Percentiles rank a stretch among this genome's conserved stretches.
phyloP scores from a whole-genome alignment of 2,888 invertebrate genomes.

The Campaea margaritaria region DNA sequence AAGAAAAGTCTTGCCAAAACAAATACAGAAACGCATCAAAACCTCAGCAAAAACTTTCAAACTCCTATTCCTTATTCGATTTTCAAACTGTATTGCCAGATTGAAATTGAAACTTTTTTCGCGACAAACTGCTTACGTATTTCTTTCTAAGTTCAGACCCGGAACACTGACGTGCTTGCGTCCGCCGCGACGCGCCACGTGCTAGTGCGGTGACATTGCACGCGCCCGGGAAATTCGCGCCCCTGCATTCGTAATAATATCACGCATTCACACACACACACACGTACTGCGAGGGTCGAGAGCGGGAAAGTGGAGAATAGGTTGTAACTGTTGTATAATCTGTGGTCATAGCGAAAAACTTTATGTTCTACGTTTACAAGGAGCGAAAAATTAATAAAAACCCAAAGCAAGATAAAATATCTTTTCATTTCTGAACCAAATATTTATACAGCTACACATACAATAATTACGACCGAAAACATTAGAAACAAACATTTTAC shows the following conservation, averaged over 20 bases:
- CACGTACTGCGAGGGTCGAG: constrained; percentile 9
- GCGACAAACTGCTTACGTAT: constrained; percentile 20
- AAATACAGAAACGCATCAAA: no score
- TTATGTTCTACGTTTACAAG: background rate
- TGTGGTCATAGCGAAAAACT: background rate
- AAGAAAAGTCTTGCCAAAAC: no score
- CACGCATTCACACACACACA: constrained; percentile 47
- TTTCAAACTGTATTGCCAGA: constrained; percentile 12
- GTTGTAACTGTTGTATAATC: no score
- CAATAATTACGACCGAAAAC: no score
- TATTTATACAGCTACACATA: no score
- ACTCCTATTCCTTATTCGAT: background rate
- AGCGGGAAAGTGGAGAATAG: background rate
- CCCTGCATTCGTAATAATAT: constrained; percentile 54
- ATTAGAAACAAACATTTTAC: no score
- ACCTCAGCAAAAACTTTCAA: background rate
- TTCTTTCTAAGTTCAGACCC: constrained; percentile 49
- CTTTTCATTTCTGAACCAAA: no score
- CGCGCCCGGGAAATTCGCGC: constrained; percentile 59
- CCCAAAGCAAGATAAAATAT: no score
- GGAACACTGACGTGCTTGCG: constrained; percentile 72
- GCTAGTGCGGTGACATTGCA: constrained; percentile 76
- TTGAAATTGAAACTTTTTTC: constrained; percentile 20
- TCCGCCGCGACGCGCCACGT: constrained; percentile 77
- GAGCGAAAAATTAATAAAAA: background rate